Evolutionary conservation across 2,113 vertebrate genomes (phyloP), one percentile per base, ranked within the genome.

Genomic region (Eulacestoma nigropectus): DNA sequence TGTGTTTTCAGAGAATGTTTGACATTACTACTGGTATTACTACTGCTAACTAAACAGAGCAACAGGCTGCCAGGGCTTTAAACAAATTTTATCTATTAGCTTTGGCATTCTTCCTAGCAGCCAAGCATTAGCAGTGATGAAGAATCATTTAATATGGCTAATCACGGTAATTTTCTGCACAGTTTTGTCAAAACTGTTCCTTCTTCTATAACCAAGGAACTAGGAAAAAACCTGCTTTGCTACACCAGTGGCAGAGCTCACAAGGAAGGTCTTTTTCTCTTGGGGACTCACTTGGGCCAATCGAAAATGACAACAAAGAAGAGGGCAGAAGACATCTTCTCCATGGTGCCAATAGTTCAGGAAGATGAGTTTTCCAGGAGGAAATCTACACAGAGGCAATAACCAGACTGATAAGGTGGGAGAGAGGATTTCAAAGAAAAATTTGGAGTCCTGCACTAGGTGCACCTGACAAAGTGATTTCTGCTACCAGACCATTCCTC

Each of bases 21-120:
- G 87, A 85, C 73, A 74, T 74, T 90, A 60, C 82, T 81, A 53
- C 82, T 96, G 79, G 60, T 90, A 35, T 95, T 90, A 80, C 46
- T 37, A 49, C 52, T 62, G 79, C 55, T 94, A 95, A 90, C 88
- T 83, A 92, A 84, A 95, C 49, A 85, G 89, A 95, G 82, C 76
- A 95, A 96, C 89, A 94, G 78, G 74, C 92, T 94, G 81, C 67
- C n/a, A 90, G 77, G 49, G 56, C 60, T 94, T 97, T 94, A 90
- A 96, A 96, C 91, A 97, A 96, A 94, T 96, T 85, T 11, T 50
- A 84, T 86, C 82, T 94, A 80, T 93, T 97, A 90, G 82, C 65
- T 97, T 97, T 95, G 95, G 95, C 95, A 67, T 79, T 70, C 33
- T 75, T 97, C 92, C 96, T 96, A 93, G 87, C 62, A 95, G 85